Conservation (phyloP, 2,888 invertebrate species). For the Parnassius glacialis region DNA sequence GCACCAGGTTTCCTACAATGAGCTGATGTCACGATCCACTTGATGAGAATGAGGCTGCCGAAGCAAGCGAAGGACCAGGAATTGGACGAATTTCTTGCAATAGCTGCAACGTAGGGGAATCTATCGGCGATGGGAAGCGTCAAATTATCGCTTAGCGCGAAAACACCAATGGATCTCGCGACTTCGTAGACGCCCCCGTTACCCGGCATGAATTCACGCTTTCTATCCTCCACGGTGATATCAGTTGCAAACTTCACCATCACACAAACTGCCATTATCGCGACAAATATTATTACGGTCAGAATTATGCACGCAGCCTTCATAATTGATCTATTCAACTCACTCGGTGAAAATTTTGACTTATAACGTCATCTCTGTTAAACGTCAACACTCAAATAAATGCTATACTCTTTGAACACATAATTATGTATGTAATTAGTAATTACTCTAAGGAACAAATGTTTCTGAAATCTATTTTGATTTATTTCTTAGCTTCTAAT, state of each 20-base stretch:
- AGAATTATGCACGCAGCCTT: constrained; percentile 62
- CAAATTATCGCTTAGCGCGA: constrained; percentile 46
- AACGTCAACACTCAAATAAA: no score
- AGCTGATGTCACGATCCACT: constrained; percentile 64
- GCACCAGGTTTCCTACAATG: constrained; percentile 55
- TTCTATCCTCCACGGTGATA: constrained; percentile 55
- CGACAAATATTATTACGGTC: constrained; percentile 51
- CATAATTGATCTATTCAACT: constrained; percentile 37
- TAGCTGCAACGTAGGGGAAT: constrained; percentile 62
- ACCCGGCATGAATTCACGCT: constrained; percentile 38
- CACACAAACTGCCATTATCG: constrained; percentile 65
- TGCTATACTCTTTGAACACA: no score
- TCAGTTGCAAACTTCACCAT: constrained; percentile 74
- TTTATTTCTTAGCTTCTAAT: no score
- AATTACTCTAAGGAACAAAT: no score
- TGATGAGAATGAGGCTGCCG: constrained; percentile 56
- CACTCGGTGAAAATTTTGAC: constrained; percentile 4
- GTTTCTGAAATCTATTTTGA: no score
- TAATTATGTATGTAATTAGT: no score
- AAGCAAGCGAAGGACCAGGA: constrained; percentile 64
- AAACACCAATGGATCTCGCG: constrained; percentile 52
- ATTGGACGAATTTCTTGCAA: constrained; percentile 50
- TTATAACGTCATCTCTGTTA: no score
- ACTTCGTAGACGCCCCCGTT: constrained; percentile 43
- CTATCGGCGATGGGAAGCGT: constrained; percentile 39